Conservation (phyloP, 1,140 invertebrate species). For the Drosophila ogumai region DNA sequence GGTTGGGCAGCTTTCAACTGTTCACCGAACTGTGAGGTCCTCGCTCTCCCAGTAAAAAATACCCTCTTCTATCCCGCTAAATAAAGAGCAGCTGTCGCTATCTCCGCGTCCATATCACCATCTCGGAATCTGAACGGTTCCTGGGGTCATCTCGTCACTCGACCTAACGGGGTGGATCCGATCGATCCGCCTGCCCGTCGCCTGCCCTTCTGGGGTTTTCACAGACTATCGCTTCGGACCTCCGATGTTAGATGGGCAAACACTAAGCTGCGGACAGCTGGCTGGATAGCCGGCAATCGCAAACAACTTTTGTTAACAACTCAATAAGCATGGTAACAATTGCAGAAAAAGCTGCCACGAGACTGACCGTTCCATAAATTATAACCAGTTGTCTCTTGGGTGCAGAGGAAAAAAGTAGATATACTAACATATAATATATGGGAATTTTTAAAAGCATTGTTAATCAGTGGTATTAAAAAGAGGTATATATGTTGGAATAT, state of each 20-base stretch:
- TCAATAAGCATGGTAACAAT: slow-evolving; percentile 58
- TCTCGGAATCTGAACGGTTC: slow-evolving; percentile 47
- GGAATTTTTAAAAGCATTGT: background rate
- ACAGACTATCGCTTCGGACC: slow-evolving; percentile 61
- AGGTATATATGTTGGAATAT: background rate
- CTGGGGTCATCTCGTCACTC: slow-evolving; percentile 51
- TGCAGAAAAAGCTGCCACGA: slow-evolving; percentile 45
- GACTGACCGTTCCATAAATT: slow-evolving; percentile 43
- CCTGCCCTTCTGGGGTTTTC: slow-evolving; percentile 57
- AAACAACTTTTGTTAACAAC: slow-evolving; percentile 61
- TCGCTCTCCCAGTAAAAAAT: background rate
- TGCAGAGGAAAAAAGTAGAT: background rate
- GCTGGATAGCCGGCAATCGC: slow-evolving; percentile 5
- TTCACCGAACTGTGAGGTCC: slow-evolving; percentile 74
- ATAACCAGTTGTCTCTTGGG: slow-evolving; percentile 39
- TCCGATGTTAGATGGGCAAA: slow-evolving; percentile 16
- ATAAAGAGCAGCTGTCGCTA: slow-evolving; percentile 67
- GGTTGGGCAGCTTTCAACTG: slow-evolving; percentile 65
- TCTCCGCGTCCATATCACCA: slow-evolving; percentile 66
- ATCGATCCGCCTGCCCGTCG: slow-evolving; percentile 32
- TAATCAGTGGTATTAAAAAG: background rate
- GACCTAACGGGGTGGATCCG: slow-evolving; percentile 43
- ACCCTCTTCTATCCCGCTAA: slow-evolving; percentile 15
- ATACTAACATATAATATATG: background rate
- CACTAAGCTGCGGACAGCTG: slow-evolving; percentile 5